A percentile compares a stretch with the other conserved stretches of the same genome.
Evolutionary conservation across 2,113 vertebrate genomes (phyloP).

Genomic region (Pontoporia blainvillei): DNA sequence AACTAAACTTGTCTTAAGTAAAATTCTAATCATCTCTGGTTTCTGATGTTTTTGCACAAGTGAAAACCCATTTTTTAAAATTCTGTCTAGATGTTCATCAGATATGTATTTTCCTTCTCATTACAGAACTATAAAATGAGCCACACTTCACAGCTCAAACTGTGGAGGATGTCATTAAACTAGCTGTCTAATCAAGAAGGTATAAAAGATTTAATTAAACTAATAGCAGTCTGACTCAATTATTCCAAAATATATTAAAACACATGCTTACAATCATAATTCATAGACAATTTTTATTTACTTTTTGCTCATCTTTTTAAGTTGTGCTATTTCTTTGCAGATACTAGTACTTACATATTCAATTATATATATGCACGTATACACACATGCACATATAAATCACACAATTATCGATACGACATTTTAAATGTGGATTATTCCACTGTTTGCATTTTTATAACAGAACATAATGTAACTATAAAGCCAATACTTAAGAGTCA

Average conservation of each 20-base stretch:
- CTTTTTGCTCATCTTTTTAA: neutral
- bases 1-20: slow-evolving; percentile 54
- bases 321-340: neutral
- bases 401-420: neutral
- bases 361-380: neutral
- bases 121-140: slow-evolving; percentile 80
- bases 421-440: neutral
- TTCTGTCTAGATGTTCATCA: slow-evolving; percentile 77
- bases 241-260: slow-evolving; percentile 83
- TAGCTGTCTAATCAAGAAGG: slow-evolving; percentile 88
- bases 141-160: slow-evolving; percentile 79
- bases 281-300: slow-evolving; percentile 46
- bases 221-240: slow-evolving; percentile 82
- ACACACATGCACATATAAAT: neutral
- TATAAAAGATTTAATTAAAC: slow-evolving; percentile 90
- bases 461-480: neutral
- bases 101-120: slow-evolving; percentile 82
- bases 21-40: slow-evolving; percentile 50
- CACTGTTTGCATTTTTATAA: neutral
- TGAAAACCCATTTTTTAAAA: slow-evolving; percentile 79
- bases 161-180: slow-evolving; percentile 86
- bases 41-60: slow-evolving; percentile 65
- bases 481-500: neutral
- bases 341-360: neutral
- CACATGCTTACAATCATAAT: slow-evolving; percentile 50